Conservation (phyloP, 2,113 vertebrate species). For the Amphiprion ocellaris region DNA sequence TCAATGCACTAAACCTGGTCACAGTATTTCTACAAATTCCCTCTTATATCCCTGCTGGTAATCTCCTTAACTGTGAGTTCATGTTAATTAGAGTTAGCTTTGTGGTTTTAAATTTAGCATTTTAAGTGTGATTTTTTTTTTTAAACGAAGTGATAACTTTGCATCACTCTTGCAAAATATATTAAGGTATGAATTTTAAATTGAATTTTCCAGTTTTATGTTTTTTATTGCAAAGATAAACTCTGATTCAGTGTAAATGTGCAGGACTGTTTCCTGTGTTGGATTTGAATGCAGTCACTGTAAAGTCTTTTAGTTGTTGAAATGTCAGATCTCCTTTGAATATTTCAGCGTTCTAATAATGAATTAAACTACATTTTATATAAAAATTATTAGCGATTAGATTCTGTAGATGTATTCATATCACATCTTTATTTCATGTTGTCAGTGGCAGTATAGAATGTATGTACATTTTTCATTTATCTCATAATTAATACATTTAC, state of each 20-base stretch:
- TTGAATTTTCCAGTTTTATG: not conserved
- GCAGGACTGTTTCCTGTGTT: not conserved
- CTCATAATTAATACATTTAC: conserved; percentile 16
- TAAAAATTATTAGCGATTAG: not conserved
- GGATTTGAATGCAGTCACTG: not conserved
- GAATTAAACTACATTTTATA: too few species aligned
- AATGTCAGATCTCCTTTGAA: not conserved
- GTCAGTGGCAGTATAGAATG: not conserved
- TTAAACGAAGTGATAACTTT: not conserved
- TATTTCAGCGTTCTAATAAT: too few species aligned
- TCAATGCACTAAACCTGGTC: not conserved
- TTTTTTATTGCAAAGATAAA: not conserved
- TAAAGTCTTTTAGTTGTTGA: not conserved
- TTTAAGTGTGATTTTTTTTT: not conserved
- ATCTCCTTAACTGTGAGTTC: not conserved
- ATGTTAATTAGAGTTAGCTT: not conserved
- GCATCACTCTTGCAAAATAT: not conserved
- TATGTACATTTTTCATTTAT: conserved; percentile 25
- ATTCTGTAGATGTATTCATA: not conserved
- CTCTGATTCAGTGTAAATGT: not conserved
- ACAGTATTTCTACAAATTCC: not conserved
- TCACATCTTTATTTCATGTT: conserved; percentile 14
- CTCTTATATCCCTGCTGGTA: not conserved
- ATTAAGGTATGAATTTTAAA: not conserved
- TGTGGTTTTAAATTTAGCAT: not conserved